Evolutionary conservation across 2,888 invertebrate genomes (phyloP).

Genomic region (Calliphora vomitoria): DNA sequence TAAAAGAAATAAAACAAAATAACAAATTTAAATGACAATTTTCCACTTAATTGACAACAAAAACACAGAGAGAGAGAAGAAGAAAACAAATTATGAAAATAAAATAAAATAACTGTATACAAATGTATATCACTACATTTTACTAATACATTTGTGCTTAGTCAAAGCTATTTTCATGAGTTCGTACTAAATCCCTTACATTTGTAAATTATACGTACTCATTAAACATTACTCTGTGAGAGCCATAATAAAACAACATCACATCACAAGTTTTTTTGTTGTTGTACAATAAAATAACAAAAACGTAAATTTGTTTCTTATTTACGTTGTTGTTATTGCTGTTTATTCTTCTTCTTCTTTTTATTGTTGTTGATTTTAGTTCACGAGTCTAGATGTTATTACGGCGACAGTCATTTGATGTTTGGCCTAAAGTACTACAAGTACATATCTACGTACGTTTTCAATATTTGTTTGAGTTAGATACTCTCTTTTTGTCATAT

Average conservation of each 20-base stretch:
- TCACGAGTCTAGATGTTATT: slow-evolving; percentile 19
- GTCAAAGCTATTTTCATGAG: no score
- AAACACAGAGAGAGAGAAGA: neutral
- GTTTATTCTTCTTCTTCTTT: neutral
- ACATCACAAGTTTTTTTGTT: neutral
- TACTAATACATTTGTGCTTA: neutral
- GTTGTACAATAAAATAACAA: neutral
- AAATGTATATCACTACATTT: neutral
- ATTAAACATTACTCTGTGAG: slow-evolving; percentile 10
- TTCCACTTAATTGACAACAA: slow-evolving; percentile 53
- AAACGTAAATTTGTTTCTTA: slow-evolving; percentile 19
- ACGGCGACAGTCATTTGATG: slow-evolving; percentile 46
- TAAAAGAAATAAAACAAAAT: neutral
- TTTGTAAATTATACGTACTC: neutral
- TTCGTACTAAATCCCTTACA: neutral
- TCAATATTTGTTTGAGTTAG: neutral
- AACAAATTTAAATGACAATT: slow-evolving; percentile 57
- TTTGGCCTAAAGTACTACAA: slow-evolving; percentile 4
- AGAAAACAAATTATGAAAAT: slow-evolving; percentile 19
- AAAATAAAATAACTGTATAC: slow-evolving; percentile 41
- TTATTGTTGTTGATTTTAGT: neutral
- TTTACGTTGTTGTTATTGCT: slow-evolving; percentile 5
- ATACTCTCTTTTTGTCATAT: slow-evolving; percentile 9
- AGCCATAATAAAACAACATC: slow-evolving; percentile 32
- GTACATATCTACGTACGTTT: neutral